phyloP scores from a whole-genome alignment of 2,113 vertebrate species.

The Dryoscopus gambensis region DNA sequence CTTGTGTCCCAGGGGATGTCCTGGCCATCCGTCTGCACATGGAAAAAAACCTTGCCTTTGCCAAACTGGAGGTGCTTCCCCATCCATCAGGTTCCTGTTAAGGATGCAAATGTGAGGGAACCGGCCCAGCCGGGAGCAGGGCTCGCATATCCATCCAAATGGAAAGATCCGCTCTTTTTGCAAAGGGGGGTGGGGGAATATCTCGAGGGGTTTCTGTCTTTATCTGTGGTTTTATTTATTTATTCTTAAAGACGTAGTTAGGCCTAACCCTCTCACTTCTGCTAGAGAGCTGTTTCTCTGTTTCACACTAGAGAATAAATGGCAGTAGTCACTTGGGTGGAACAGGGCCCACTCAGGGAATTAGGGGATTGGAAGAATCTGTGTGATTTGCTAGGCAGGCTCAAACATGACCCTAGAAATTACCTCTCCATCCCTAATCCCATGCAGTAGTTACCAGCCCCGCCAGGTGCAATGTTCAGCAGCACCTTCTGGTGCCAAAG shows the following conservation, averaged over 20 bases:
- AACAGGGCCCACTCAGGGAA: neutral
- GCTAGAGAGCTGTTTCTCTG: neutral
- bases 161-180: neutral
- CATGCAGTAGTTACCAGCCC: neutral
- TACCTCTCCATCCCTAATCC: neutral
- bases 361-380: neutral
- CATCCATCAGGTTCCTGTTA: neutral
- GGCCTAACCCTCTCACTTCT: neutral
- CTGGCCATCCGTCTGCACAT: accelerated
- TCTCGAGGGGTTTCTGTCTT: neutral
- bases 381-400: neutral
- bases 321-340: no score
- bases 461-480: neutral
- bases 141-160: neutral
- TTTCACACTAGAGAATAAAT: neutral
- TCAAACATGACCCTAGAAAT: neutral
- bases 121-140: neutral
- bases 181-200: neutral
- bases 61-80: conserved; percentile 31
- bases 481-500: neutral
- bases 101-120: conserved; percentile 25
- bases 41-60: neutral
- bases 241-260: conserved; percentile 1
- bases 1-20: neutral
- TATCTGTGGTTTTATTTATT: conserved; percentile 26